Conservation (phyloP, 2,797 vertebrate species). For the Pygocentrus nattereri region DNA sequence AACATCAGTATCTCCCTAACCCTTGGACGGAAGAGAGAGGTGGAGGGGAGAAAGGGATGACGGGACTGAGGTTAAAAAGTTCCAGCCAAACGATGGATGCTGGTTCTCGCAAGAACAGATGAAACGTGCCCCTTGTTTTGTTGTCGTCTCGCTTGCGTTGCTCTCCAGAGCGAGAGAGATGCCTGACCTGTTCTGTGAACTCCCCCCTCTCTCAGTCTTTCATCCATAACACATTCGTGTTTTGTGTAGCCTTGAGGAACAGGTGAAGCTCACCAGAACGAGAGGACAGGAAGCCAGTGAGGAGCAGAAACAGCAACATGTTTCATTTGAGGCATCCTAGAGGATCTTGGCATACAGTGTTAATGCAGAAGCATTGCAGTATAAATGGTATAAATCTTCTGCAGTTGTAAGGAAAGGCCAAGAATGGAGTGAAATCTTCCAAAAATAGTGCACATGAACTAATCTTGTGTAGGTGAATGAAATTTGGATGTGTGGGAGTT, state of each 20-base stretch:
- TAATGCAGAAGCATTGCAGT: neutral
- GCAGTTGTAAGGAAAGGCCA: neutral
- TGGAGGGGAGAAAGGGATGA: slow-evolving; percentile 52
- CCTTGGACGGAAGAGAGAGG: slow-evolving; percentile 65
- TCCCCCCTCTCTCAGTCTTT: slow-evolving; percentile 47
- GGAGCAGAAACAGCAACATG: neutral
- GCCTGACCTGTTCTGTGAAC: slow-evolving; percentile 59
- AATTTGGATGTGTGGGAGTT: neutral
- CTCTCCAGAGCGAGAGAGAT: slow-evolving; percentile 59
- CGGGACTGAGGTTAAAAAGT: slow-evolving; percentile 62
- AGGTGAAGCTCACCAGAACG: slow-evolving; percentile 48
- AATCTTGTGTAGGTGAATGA: neutral
- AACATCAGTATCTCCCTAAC: slow-evolving; percentile 78
- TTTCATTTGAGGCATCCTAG: neutral
- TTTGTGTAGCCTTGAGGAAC: slow-evolving; percentile 50
- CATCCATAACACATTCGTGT: slow-evolving; percentile 57
- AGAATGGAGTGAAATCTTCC: slow-evolving; percentile 13
- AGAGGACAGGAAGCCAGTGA: slow-evolving; percentile 10
- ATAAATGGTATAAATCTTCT: neutral
- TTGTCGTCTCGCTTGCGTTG: slow-evolving; percentile 56
- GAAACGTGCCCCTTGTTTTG: slow-evolving; percentile 66
- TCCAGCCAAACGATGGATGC: slow-evolving; percentile 64
- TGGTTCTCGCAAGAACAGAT: slow-evolving; percentile 78
- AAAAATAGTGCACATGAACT: neutral
- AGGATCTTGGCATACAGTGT: neutral